Conservation (phyloP, 2,888 invertebrate genomes). For the Hyppa rectilinea region DNA sequence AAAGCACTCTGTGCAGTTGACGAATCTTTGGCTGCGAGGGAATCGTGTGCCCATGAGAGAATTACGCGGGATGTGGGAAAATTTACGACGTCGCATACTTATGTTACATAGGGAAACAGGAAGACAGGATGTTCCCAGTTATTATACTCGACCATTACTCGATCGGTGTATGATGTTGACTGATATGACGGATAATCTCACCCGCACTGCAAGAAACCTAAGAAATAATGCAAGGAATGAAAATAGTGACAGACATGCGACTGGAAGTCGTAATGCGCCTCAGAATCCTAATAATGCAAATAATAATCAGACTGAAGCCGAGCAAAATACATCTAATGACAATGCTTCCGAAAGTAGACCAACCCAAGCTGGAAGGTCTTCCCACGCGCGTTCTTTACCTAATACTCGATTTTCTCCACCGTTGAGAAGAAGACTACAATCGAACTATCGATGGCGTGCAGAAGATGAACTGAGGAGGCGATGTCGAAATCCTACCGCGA, state of each 20-base stretch:
- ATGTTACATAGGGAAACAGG: slow-evolving; percentile 88
- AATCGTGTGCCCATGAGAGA: slow-evolving; percentile 88
- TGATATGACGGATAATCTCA: slow-evolving; percentile 79
- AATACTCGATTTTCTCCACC: slow-evolving; percentile 72
- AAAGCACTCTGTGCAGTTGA: slow-evolving; percentile 81
- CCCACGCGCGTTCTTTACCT: slow-evolving; percentile 71
- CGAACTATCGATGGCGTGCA: slow-evolving; percentile 79
- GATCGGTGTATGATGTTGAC: slow-evolving; percentile 87
- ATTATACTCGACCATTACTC: slow-evolving; percentile 84
- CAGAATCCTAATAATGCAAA: slow-evolving; percentile 58
- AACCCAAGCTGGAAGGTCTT: slow-evolving; percentile 59
- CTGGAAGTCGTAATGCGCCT: slow-evolving; percentile 65
- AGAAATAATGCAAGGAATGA: slow-evolving; percentile 73
- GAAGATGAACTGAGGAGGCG: slow-evolving; percentile 82
- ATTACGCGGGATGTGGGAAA: slow-evolving; percentile 92
- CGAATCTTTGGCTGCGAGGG: slow-evolving; percentile 85
- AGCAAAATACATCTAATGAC: slow-evolving; percentile 65
- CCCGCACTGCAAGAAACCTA: slow-evolving; percentile 67
- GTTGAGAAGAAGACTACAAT: slow-evolving; percentile 76
- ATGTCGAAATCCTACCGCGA: slow-evolving; percentile 72
- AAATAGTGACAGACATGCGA: slow-evolving; percentile 66
- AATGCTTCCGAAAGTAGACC: slow-evolving; percentile 60
- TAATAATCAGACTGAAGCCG: slow-evolving; percentile 64
- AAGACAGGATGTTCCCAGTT: slow-evolving; percentile 80
- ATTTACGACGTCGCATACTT: slow-evolving; percentile 91